Base-by-base conservation (phyloP, 2,888 invertebrate species). In the Eustalomyia histrio region DNA sequence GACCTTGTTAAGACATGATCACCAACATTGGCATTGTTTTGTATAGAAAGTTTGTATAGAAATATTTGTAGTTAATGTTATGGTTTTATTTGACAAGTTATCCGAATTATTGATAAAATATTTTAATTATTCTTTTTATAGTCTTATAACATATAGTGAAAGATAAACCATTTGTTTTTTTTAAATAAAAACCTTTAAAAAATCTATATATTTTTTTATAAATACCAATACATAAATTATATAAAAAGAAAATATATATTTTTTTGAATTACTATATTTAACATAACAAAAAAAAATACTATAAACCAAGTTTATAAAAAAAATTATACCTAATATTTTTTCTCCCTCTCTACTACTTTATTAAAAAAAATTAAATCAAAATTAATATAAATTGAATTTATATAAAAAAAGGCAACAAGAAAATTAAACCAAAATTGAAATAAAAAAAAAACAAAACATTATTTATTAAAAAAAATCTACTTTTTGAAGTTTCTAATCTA, bases 301-400 rank as follows among this genome's bases (percentile, higher is more conserved):
- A 33, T 53, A 57, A 50, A 73, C 14, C 52, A 64, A 18, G 39
- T 69, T 69, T 72, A 55, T 57, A 43, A 24, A 60, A 64, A 72
- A 69, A 76, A 53, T n/a, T 69, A 69, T 68, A 61, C 33, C 63
- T 72, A 69, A 64, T 47, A 47, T 79, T 47, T 71, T 78, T 74
- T 73, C 68, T 78, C 17, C 21, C 72, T 69, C 80, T 58, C 60
- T 67, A 52, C 47, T n/a, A 71, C 72, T 64, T 63, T 64, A 76
- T 67, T 76, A 74, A 33, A 63, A 39, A 58, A 52, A 6, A 72
- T 57, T 18, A 76, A 81, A 76, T 80, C 79, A 80, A 84, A 80
- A 65, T 82, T 75, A 79, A 71, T 79, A 78, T 75, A 82, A 83
- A 76, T 65, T 52, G 67, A 64, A 67, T 71, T 76, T 72, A 80